Base-by-base conservation (phyloP, 2,888 invertebrate genomes). In the Hypercompe scribonia region DNA sequence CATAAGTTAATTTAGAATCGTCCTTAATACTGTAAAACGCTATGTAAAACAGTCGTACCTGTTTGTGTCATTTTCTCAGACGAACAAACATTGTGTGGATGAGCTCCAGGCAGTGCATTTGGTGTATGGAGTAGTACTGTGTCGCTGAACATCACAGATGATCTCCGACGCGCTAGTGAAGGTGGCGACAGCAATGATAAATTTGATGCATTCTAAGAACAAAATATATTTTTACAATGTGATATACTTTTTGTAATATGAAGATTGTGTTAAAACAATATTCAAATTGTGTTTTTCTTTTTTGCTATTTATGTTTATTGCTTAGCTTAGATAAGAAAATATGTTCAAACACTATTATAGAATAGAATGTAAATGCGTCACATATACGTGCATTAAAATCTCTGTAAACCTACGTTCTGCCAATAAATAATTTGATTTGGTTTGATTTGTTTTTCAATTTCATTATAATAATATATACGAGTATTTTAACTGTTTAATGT, bases 1-100 rank as follows among this genome's bases (percentile, higher is more conserved):
- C 54, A 69, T 24, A 33, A 0, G 5, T 58, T 71, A 61, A 7
- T 39, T 61, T 18, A 65, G 36, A 50, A 39, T 65, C 11, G 3
- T 11, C 15, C 54, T 50, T 54, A 50, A 2, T 24, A 58, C 7
- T 66, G 15, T 71, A 11, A n/a, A 15, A 21, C 50, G 33, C 24
- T 42, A 72, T 63, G 24, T 58, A 18, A 39, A 34, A 50, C 11
- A 1, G n/a, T 21, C 50, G 90, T 93, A 96, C 97, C 97, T 81
- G 98, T 98, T 94, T 98, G 98, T 8, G 98, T 98, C 97, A 98
- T 98, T 92, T 98, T 98, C 90, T 98, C 98, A 64, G 98, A 98
- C 70, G 98, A 98, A 91, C 98, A 98, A 54, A 98, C 96, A 75
- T 96, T 96, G 78, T 94, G 93, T 1, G 94, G 94, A 77, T 93